These are phyloP conservation scores for Madoqua kirkii DNA, from an alignment of 2,113 vertebrate genomes.

Conservation along the genomic window DNA sequence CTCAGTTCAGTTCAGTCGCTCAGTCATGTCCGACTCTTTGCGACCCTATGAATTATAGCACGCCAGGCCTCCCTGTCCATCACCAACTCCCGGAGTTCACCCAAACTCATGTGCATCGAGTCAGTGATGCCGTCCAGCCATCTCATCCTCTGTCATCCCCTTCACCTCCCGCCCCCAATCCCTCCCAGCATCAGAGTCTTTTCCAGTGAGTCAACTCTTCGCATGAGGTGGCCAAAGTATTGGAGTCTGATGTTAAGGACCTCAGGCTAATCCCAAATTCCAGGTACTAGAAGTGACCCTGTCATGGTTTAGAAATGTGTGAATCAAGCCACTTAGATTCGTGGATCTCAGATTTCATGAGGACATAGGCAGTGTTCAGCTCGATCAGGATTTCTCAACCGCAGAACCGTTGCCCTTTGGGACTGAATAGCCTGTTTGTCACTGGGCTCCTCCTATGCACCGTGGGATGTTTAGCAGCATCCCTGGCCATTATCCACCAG, in stretches of 20 bases:
- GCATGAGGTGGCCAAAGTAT: no score
- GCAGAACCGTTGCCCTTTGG: accelerated
- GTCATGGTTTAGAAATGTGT: neutral
- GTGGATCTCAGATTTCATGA: neutral
- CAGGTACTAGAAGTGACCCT: neutral
- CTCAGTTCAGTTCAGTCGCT: no score
- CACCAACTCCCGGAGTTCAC: no score
- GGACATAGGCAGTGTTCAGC: neutral
- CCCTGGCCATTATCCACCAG: neutral
- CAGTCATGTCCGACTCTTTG: no score
- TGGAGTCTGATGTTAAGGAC: neutral
- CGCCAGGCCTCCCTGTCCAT: no score
- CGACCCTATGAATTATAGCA: no score
- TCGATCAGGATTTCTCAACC: neutral
- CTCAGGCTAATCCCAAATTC: neutral
- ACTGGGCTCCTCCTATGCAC: accelerated
- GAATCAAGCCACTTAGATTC: neutral
- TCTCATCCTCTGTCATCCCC: no score
- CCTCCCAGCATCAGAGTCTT: no score
- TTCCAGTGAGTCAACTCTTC: no score
- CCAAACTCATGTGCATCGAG: no score
- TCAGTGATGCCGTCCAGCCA: no score
- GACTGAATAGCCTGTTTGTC: neutral
- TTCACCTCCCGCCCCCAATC: no score
- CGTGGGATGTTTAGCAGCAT: neutral